These are phyloP conservation scores for Strongylocentrotus purpuratus DNA, from an alignment of 35 echinoderm and acorn worm genomes.

Conservation along the genomic window DNA sequence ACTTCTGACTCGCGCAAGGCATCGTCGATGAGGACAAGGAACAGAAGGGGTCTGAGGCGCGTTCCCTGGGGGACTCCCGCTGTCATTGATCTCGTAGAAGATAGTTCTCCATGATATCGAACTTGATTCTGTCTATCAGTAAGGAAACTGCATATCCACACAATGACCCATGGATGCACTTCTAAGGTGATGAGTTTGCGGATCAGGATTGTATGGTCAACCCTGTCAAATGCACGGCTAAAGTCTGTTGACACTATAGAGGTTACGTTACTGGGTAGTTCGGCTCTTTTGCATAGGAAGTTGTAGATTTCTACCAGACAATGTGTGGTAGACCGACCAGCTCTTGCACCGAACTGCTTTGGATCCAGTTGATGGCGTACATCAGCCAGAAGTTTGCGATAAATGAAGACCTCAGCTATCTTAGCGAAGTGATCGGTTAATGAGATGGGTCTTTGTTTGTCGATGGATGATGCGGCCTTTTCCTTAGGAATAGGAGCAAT, in stretches of 20 bases:
- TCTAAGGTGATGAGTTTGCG: background rate
- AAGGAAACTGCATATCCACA: too few species aligned
- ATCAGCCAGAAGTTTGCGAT: background rate
- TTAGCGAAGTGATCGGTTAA: slow-evolving; percentile 64
- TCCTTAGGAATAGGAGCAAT: slow-evolving; percentile 56
- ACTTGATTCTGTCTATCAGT: background rate
- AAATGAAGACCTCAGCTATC: slow-evolving; percentile 55
- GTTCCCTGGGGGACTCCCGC: slow-evolving; percentile 17
- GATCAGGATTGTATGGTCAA: background rate
- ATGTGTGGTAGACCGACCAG: background rate
- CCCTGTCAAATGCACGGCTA: background rate
- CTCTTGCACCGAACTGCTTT: background rate
- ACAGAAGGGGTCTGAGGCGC: background rate
- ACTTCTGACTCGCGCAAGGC: too few species aligned
- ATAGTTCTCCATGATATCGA: background rate
- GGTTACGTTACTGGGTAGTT: background rate
- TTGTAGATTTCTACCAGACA: background rate
- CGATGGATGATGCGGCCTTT: slow-evolving; percentile 1
- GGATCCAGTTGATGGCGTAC: background rate
- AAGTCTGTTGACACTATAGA: background rate
- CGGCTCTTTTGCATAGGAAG: background rate
- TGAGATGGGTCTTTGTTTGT: slow-evolving; percentile 67
- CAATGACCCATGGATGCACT: background rate
- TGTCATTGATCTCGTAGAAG: background rate
- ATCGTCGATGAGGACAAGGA: too few species aligned